Percentiles rank a stretch among this genome's conserved stretches.
Conservation (phyloP, 2,888 invertebrate genomes). For the Xanthia icteritia region DNA sequence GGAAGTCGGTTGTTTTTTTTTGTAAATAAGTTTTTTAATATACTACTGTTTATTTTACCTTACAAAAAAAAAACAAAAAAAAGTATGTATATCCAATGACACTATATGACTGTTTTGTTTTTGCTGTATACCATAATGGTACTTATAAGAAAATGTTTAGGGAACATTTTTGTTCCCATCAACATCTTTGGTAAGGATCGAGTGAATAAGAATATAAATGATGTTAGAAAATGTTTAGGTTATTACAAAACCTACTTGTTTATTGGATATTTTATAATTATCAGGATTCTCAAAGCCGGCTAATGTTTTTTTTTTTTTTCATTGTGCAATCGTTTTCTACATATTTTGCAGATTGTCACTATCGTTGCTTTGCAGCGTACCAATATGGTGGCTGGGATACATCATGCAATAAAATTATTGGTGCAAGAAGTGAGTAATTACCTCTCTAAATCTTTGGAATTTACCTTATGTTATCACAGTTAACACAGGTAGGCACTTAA, state of each 20-base stretch:
- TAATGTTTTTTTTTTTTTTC: too few relatives aligned
- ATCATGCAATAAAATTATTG: neutral
- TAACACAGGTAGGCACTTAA: neutral
- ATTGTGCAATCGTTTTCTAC: too few relatives aligned
- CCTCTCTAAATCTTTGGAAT: neutral
- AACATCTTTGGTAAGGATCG: constrained; percentile 37
- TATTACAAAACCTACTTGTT: constrained; percentile 48
- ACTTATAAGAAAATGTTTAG: constrained; percentile 16
- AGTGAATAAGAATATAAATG: constrained; percentile 13
- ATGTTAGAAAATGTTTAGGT: constrained; percentile 33
- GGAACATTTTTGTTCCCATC: constrained; percentile 26
- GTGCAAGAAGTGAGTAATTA: neutral
- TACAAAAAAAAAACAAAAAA: too few relatives aligned
- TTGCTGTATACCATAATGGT: neutral
- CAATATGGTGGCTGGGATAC: neutral
- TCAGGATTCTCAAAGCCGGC: too few relatives aligned
- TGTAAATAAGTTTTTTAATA: too few relatives aligned
- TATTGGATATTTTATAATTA: neutral
- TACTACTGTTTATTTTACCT: too few relatives aligned
- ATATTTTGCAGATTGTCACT: neutral
- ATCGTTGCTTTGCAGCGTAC: neutral
- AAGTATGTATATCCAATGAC: too few relatives aligned
- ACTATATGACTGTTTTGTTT: neutral
- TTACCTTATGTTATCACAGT: neutral
- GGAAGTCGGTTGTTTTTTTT: too few relatives aligned